phyloP scores from a whole-genome alignment of 1,140 invertebrate species.

The Agrypnia vestita region DNA sequence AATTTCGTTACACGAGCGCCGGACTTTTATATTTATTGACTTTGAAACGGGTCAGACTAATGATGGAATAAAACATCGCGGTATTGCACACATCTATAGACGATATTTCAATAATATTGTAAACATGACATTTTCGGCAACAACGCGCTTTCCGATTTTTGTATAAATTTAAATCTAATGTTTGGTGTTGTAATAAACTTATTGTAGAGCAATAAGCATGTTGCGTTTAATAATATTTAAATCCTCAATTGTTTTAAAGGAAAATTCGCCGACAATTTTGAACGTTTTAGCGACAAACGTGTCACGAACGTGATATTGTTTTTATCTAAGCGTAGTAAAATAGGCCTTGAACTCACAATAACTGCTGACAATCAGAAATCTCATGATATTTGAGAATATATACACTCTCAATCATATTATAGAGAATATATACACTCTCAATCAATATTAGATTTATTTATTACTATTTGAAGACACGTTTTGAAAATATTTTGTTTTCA shows the following conservation, averaged over 20 bases:
- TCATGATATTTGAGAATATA: not conserved
- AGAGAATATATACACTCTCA: not conserved
- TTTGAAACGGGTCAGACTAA: constrained; percentile 24
- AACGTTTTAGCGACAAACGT: too few relatives aligned
- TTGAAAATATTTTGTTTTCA: too few relatives aligned
- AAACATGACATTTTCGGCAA: too few relatives aligned
- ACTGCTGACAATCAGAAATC: not conserved
- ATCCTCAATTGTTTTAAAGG: too few relatives aligned
- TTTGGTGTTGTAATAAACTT: too few relatives aligned
- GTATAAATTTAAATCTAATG: too few relatives aligned
- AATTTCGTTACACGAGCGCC: constrained; percentile 5
- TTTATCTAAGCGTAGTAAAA: not conserved
- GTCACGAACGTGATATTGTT: not conserved
- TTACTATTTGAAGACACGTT: too few relatives aligned
- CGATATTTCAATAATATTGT: too few relatives aligned
- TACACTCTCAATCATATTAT: not conserved
- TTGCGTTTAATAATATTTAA: too few relatives aligned
- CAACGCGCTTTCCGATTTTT: too few relatives aligned
- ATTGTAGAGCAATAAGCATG: too few relatives aligned
- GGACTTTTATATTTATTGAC: constrained; percentile 12
- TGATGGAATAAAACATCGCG: not conserved
- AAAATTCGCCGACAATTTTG: too few relatives aligned
- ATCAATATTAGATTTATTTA: not conserved
- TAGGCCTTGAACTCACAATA: constrained; percentile 7
- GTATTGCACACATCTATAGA: not conserved